Evolutionary conservation across 2,888 invertebrate species (phyloP).

Genomic region (Lydus trimaculatus): DNA sequence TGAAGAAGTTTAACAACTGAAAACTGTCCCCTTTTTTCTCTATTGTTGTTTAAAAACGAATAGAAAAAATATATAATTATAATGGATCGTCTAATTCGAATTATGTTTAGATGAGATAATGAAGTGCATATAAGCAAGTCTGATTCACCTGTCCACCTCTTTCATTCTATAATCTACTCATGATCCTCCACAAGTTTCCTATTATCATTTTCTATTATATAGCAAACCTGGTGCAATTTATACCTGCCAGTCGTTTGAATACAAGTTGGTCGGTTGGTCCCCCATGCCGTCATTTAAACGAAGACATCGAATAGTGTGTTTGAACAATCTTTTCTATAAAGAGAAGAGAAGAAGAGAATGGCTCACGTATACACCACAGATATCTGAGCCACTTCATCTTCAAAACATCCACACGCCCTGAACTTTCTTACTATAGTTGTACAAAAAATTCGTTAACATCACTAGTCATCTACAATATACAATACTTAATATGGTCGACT

Average conservation of each 20-base stretch:
- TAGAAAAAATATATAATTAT: neutral
- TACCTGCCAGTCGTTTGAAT: slow-evolving; percentile 4
- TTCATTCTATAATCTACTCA: neutral
- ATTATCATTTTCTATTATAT: neutral
- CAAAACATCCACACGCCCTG: slow-evolving; percentile 57
- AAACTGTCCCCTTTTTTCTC: neutral
- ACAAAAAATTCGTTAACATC: slow-evolving; percentile 36
- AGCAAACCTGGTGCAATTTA: neutral
- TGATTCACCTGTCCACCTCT: neutral
- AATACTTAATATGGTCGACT: slow-evolving; percentile 44
- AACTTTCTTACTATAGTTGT: slow-evolving; percentile 56
- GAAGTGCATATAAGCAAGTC: neutral
- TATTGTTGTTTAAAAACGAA: neutral
- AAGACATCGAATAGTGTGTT: neutral
- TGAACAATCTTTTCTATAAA: neutral
- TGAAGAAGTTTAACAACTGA: neutral
- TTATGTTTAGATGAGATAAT: neutral
- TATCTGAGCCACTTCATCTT: slow-evolving; percentile 50
- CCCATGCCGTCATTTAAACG: neutral
- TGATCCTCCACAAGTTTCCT: neutral
- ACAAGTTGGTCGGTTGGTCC: neutral
- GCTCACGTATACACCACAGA: neutral
- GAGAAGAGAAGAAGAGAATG: slow-evolving; percentile 3
- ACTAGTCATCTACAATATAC: slow-evolving; percentile 30
- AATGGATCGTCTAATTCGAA: neutral